phyloP scores from a whole-genome alignment of 2,888 invertebrate genomes.

The Vanessa cardui region DNA sequence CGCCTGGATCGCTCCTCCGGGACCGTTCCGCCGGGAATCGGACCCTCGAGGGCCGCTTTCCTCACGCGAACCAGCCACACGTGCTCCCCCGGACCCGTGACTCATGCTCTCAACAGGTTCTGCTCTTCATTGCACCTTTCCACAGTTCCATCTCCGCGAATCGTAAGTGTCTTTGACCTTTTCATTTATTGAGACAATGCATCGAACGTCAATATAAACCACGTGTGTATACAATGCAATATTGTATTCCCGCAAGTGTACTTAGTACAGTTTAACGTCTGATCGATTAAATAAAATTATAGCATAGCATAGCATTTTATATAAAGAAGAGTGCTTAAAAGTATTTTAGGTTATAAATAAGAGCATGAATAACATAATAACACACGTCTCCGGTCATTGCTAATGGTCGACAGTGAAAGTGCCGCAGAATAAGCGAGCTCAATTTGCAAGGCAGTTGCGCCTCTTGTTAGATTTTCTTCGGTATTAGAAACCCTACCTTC shows the following conservation, averaged over 20 bases:
- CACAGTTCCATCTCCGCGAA: slow-evolving; percentile 28
- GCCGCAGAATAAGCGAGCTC: slow-evolving; percentile 59
- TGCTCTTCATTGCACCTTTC: slow-evolving; percentile 43
- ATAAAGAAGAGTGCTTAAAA: not conserved
- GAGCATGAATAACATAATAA: slow-evolving; percentile 7
- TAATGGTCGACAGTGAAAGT: slow-evolving; percentile 72
- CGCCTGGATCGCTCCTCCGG: slow-evolving; percentile 72
- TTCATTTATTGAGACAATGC: slow-evolving; percentile 34
- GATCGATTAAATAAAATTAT: slow-evolving; percentile 9
- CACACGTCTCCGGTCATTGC: slow-evolving; percentile 47
- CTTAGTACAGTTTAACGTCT: slow-evolving; percentile 16
- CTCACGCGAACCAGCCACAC: slow-evolving; percentile 58
- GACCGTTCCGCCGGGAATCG: slow-evolving; percentile 75
- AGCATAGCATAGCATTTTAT: not conserved
- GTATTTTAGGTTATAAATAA: not conserved
- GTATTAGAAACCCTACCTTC: slow-evolving; percentile 22
- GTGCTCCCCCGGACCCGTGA: slow-evolving; percentile 47
- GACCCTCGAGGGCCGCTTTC: slow-evolving; percentile 57
- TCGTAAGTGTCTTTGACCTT: slow-evolving; percentile 41
- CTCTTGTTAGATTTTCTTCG: slow-evolving; percentile 34
- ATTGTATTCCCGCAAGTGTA: slow-evolving; percentile 30
- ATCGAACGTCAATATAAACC: slow-evolving; percentile 39
- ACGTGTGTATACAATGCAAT: slow-evolving; percentile 36
- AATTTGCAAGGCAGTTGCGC: slow-evolving; percentile 41
- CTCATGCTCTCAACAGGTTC: slow-evolving; percentile 52